Percentiles rank a stretch among this genome's conserved stretches.
Conservation (phyloP, 2,797 vertebrate species). For the Sebastes matsubarae region DNA sequence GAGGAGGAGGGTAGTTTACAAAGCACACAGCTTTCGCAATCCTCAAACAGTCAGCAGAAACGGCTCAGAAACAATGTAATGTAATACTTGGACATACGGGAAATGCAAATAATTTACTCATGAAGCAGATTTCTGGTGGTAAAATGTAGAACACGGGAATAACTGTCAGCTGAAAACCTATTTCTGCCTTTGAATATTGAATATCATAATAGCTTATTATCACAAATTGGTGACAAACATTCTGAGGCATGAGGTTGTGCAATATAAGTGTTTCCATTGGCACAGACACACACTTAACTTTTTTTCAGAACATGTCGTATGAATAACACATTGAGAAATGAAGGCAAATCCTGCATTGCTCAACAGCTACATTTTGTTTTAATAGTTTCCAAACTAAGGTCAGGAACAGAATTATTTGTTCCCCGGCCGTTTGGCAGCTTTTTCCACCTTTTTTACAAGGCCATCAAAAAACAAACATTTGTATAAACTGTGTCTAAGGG, state of each 20-base stretch:
- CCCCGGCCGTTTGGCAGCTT: neutral
- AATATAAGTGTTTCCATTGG: neutral
- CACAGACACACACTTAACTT: neutral
- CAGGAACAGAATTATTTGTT: neutral
- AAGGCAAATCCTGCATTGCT: slow-evolving; percentile 22
- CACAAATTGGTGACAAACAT: neutral
- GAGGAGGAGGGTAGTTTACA: neutral
- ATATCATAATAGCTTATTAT: neutral
- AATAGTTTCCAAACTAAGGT: neutral
- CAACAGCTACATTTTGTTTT: slow-evolving; percentile 11
- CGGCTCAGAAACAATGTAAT: neutral
- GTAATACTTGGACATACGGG: neutral
- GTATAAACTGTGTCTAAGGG: neutral
- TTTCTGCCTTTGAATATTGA: neutral
- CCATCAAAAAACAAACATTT: neutral
- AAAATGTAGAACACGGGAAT: neutral
- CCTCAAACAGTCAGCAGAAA: neutral
- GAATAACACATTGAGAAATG: slow-evolving; percentile 43
- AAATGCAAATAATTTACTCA: neutral
- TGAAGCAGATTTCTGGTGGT: neutral
- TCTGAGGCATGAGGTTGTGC: neutral
- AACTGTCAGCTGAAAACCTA: neutral
- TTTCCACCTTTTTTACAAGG: neutral
- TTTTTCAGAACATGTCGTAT: neutral
- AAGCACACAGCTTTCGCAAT: neutral